phyloP scores from a whole-genome alignment of 2,113 vertebrate species.

The Ammodytes dubius region DNA sequence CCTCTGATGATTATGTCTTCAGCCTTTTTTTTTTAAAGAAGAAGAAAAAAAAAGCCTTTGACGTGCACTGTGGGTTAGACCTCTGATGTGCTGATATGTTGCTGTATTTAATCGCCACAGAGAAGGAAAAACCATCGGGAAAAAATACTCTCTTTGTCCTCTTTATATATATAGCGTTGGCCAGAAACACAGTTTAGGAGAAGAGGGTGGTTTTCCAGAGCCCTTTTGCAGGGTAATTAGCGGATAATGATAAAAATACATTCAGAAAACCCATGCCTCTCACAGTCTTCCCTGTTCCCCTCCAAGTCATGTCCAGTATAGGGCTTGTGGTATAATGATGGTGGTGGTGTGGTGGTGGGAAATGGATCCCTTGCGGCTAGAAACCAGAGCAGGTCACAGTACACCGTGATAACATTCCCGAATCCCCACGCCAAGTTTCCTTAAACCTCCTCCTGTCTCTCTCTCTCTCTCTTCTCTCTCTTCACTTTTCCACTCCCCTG shows the following conservation, averaged over 20 bases:
- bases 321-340: constrained; percentile 72
- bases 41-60: background rate
- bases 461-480: constrained; percentile 56
- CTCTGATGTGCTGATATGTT: background rate
- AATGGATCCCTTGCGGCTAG: constrained; percentile 90
- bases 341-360: constrained; percentile 85
- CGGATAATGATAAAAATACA: constrained; percentile 25
- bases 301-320: constrained; percentile 59
- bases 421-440: constrained; percentile 97
- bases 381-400: constrained; percentile 98
- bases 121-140: background rate
- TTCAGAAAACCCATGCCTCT: constrained; percentile 6
- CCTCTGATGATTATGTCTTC: background rate
- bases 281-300: constrained; percentile 79
- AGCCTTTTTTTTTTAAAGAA: too few relatives aligned
- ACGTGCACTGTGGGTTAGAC: background rate
- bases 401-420: constrained; percentile 99
- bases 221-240: constrained; percentile 18
- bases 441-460: constrained; percentile 82
- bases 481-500: constrained; percentile 73
- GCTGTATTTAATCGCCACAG: background rate
- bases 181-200: background rate
- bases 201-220: constrained; percentile 17
- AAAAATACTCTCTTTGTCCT: background rate
- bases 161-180: background rate